Evolutionary conservation across 2,113 vertebrate species (phyloP), one percentile per base, ranked within the genome.

Genomic region (Trogon melanurus): DNA sequence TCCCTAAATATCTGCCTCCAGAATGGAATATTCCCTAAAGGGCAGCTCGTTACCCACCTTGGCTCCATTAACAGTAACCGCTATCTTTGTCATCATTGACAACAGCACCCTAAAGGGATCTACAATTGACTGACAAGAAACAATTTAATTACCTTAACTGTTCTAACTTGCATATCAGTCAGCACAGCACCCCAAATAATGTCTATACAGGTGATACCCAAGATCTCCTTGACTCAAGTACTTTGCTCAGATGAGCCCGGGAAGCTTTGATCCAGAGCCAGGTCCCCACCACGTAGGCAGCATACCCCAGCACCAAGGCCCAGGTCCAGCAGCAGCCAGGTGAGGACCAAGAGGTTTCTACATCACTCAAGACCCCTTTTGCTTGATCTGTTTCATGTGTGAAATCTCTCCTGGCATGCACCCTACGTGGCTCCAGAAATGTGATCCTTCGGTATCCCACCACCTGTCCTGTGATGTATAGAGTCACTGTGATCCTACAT

Each of bases 361-460:
- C 38, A 20, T 25, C 0, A 0, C 30, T 87, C 41, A 47, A 76
- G 79, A 44, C 56, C 2, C 4, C 27, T 95, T 79, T 64, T 64
- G 76, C 75, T 69, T 81, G 84, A 60, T 92, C 60, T 89, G 61
- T 71, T 78, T 95, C 60, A 45, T 45, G 65, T 95, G 79, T 91
- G 72, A 94, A 94, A 84, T 86, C 81, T 57, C 72, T 79, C 9
- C 79, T 88, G 80, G 69, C 45, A 75, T 9, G 9, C 21, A 70
- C 62, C 60, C 47, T 16, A 56, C 81, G 16, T 30, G 54, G 79
- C 79, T 95, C 79, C 83, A 94, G 91, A 88, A 93, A 96, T 16
- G 64, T 2, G 41, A 88, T 86, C 73, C 85, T 54, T 74, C 5
- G 1, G 41, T 44, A 82, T 54, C 58, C 36, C 34, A 79, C 76